These are phyloP conservation scores for Chelidonichthys spinosus DNA, from an alignment of 2,797 vertebrate genomes.

Conservation along the genomic window DNA sequence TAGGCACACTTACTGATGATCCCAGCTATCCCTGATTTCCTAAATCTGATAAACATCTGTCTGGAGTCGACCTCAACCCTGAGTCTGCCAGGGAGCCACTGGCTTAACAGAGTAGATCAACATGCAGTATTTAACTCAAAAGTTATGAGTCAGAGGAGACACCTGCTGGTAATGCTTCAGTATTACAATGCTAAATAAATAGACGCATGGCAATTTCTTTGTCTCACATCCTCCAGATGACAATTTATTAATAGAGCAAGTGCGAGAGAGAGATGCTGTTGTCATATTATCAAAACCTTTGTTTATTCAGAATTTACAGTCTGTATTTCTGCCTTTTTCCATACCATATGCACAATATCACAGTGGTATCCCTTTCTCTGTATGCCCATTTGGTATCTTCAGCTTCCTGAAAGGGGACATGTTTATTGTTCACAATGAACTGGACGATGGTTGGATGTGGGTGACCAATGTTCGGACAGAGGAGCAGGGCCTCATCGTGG, in stretches of 20 bases:
- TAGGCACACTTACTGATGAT: slow-evolving; percentile 52
- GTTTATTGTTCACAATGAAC: slow-evolving; percentile 99
- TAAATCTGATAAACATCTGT: slow-evolving; percentile 73
- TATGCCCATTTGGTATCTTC: slow-evolving; percentile 27
- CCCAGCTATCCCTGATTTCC: slow-evolving; percentile 44
- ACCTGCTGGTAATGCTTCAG: slow-evolving; percentile 60
- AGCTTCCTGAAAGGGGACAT: slow-evolving; percentile 99
- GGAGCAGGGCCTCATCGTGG: slow-evolving; percentile 98
- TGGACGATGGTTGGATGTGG: slow-evolving; percentile 99
- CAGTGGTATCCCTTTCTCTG: background rate
- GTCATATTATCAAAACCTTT: background rate
- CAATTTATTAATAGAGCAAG: background rate
- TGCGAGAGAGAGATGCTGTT: background rate
- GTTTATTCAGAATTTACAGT: background rate
- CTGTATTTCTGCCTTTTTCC: background rate
- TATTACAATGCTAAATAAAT: slow-evolving; percentile 26
- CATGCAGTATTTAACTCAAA: slow-evolving; percentile 4
- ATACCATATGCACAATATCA: background rate
- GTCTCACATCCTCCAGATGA: background rate
- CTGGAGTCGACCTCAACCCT: slow-evolving; percentile 47
- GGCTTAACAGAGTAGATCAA: slow-evolving; percentile 30
- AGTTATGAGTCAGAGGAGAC: slow-evolving; percentile 59
- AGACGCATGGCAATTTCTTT: background rate
- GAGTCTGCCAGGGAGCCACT: slow-evolving; percentile 34
- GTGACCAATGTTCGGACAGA: slow-evolving; percentile 97